phyloP scores from a whole-genome alignment of 2,888 invertebrate species.

The Drosophila birchii region DNA sequence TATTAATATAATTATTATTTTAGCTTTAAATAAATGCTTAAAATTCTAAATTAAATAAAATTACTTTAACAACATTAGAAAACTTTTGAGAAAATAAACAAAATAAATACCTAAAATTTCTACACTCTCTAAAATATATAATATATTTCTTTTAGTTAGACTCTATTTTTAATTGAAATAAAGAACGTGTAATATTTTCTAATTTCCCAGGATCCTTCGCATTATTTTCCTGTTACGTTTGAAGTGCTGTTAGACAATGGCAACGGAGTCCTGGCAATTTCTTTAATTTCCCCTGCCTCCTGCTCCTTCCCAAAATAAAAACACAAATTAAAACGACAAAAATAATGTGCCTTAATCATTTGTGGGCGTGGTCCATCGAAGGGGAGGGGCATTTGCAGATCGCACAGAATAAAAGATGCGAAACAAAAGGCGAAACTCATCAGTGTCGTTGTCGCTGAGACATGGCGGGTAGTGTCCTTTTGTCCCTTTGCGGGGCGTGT shows the following conservation, averaged over 20 bases:
- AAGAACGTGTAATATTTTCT: constrained; percentile 11
- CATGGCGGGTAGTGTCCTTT: constrained; percentile 51
- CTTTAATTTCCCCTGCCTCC: constrained; percentile 29
- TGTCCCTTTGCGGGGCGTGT: constrained; percentile 23
- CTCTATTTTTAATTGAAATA: constrained; percentile 1
- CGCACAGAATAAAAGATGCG: constrained; percentile 15
- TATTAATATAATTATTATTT: too few relatives aligned
- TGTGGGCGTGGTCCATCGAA: constrained; percentile 60
- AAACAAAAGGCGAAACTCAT: constrained; percentile 63
- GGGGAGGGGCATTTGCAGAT: constrained; percentile 12
- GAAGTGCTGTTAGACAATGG: constrained; percentile 73
- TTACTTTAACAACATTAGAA: too few relatives aligned
- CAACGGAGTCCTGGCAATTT: constrained; percentile 53
- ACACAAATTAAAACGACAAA: constrained; percentile 78
- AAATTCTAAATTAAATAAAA: too few relatives aligned
- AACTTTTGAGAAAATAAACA: too few relatives aligned
- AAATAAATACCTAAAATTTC: too few relatives aligned
- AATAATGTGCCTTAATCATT: constrained; percentile 70
- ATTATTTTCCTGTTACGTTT: constrained; percentile 56
- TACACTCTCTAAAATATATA: too few relatives aligned
- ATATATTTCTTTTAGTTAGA: background rate
- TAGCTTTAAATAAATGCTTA: too few relatives aligned
- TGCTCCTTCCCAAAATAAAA: constrained; percentile 7
- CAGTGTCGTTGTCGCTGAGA: constrained; percentile 46
- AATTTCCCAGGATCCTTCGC: background rate